Evolutionary conservation across 2,113 vertebrate species (phyloP), one percentile per base, ranked within the genome.

Genomic region (Pseudolaguvia tuberculata): DNA sequence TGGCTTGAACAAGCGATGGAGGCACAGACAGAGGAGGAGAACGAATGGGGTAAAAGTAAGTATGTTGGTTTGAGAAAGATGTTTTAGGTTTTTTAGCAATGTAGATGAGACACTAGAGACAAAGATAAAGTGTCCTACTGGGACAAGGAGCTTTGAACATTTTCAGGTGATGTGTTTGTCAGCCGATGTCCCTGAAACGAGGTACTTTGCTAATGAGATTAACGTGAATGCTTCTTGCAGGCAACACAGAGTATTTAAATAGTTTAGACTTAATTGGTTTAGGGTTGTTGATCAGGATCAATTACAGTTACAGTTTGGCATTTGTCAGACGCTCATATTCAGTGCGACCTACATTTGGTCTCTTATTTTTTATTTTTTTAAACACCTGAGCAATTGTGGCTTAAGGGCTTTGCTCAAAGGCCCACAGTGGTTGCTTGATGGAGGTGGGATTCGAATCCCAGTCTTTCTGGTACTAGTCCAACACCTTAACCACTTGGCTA

Each of bases 91-190:
- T 48, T 72, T 65, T 58, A 71, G 45, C 57, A 21, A 45, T 20
- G 29, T 59, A 45, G 42, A 48, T 75, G 65, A 74, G 58, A 59
- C 67, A 9, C 72, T 42, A 53, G 72, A 56, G 76, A 78, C 45
- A 21, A 47, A 4, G 45, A 21, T 35, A 59, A 59, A 35, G 15
- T 52, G 13, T 21, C 70, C 76, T 67, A 17, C 66, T 27, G 52
- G 58, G 48, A 78, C 61, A 53, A 55, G 21, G 20, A 23, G 72
- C 51, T 47, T 57, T 31, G 52, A 51, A 73, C 47, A 65, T n/a
- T 42, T 75, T 17, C 52, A 80, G 79, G 75, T 80, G 62, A 74
- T 65, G 79, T 73, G 79, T 57, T 73, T 77, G 31, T 15, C 0
- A 15, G 70, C 47, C 50, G 52, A 56, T 59, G 45, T 75, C 76